Conservation (phyloP, 2,113 vertebrate species). For the Verasper variegatus region DNA sequence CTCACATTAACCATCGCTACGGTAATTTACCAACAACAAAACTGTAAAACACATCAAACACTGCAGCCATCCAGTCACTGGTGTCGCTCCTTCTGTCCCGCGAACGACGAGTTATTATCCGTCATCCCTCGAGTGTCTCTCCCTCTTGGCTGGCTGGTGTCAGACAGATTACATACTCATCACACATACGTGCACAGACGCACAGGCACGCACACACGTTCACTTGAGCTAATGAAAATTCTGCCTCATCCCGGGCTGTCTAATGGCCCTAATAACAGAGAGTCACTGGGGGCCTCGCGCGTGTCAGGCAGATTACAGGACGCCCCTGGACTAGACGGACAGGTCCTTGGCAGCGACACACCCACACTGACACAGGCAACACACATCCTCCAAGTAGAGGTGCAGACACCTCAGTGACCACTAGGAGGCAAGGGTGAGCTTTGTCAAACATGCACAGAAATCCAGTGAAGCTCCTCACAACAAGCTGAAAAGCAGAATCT, state of each 20-base stretch:
- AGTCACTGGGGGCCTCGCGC: conserved; percentile 73
- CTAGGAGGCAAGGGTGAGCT: conserved; percentile 90
- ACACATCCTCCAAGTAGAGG: not conserved
- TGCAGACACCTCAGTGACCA: conserved; percentile 67
- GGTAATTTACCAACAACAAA: conserved; percentile 40
- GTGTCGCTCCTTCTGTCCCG: conserved; percentile 31
- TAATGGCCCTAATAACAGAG: conserved; percentile 81
- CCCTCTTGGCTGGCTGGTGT: conserved; percentile 72
- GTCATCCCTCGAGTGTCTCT: conserved; percentile 60
- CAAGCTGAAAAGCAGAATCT: conserved; percentile 37
- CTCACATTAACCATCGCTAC: conserved; percentile 20
- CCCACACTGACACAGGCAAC: conserved; percentile 54
- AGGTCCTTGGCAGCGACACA: conserved; percentile 66
- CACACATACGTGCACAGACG: conserved; percentile 52
- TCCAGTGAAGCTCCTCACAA: conserved; percentile 26
- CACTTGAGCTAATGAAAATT: conserved; percentile 78
- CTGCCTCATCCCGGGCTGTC: conserved; percentile 68
- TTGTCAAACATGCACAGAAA: conserved; percentile 34
- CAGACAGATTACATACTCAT: conserved; percentile 79
- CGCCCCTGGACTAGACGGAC: conserved; percentile 68
- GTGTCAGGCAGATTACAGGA: conserved; percentile 82
- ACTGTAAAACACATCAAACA: conserved; percentile 15
- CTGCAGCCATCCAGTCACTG: conserved; percentile 32
- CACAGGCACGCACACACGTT: conserved; percentile 44
- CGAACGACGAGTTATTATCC: conserved; percentile 48